These are phyloP conservation scores for Hydrochoerus hydrochaeris DNA, from an alignment of 2,113 vertebrate species.

Conservation along the genomic window DNA sequence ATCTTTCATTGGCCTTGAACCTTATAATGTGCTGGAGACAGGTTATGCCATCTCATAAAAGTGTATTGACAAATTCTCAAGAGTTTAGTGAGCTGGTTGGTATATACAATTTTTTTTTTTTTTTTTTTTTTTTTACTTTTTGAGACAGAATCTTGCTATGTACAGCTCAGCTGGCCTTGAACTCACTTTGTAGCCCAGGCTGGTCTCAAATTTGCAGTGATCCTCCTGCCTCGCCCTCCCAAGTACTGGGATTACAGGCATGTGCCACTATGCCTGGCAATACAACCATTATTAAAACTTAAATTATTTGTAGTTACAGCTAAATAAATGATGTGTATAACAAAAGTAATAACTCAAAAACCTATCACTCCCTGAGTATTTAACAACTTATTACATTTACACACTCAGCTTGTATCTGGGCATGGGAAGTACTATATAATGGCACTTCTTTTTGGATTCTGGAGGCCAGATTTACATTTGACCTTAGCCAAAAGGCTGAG, in stretches of 20 bases:
- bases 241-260: not conserved
- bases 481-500: not conserved
- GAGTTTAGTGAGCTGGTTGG: not conserved
- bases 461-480: conserved; percentile 41
- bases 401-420: not conserved
- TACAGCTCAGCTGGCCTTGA: not conserved
- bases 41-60: not conserved
- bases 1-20: not conserved
- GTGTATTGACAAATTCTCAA: not conserved
- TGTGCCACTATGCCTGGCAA: not conserved
- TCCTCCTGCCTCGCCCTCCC: not conserved
- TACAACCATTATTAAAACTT: not conserved
- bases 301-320: not conserved
- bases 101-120: not conserved
- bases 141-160: not conserved
- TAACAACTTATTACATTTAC: not conserved
- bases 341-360: not conserved
- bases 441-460: not conserved
- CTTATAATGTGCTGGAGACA: not conserved
- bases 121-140: not conserved
- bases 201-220: not conserved
- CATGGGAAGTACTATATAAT: not conserved
- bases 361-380: not conserved
- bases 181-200: not conserved
- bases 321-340: not conserved